Evolutionary conservation across 2,888 invertebrate genomes (phyloP), one percentile per base, ranked within the genome.

Genomic region (Dione juno): DNA sequence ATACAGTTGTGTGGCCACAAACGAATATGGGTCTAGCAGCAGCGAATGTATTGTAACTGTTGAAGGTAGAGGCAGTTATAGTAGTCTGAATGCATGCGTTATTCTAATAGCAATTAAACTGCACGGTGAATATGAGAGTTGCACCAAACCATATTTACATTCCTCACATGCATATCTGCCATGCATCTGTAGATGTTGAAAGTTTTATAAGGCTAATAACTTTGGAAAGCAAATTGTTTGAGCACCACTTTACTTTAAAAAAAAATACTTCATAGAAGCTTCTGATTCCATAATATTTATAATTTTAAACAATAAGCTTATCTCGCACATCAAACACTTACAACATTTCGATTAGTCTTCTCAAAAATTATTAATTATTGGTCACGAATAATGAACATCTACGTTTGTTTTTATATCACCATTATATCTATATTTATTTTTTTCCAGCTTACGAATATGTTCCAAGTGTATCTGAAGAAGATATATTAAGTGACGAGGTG

Each of bases 391-490:
- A 43, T 61, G 6, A n/a, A 28, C 11, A 43, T 2, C 28, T 0
- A 61, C 6, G 7, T 10, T 52, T 28, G 14, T 41, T 40, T 48
- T 50, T 52, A 37, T 52, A 35, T 50, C 9, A 43, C 19, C 9
- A 7, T 41, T 41, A 16, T 37, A 52, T 16, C 10, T 21, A 68
- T 61, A 16, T 48, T 13, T 68, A 74, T 70, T 71, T 66, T 48
- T 70, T 93, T 94, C 70, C 90, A 98, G 98, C 98, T 57, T 98
- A 97, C 88, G 98, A 98, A 94, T 98, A 98, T 89, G 95, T 97
- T 75, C 97, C 97, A 70, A 95, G 95, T 83, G 96, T 94, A 72
- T 97, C 97, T 8, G 97, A 97, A 88, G 97, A 97, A 90, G 97
- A 97, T 88, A 93, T 97, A 77, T 89, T 97, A 77, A 96, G 96